A percentile compares a stretch with the other conserved stretches of the same genome.
These are phyloP conservation scores for Chlorops oryzae DNA, from an alignment of 1,140 invertebrate genomes.

Conservation along the genomic window DNA sequence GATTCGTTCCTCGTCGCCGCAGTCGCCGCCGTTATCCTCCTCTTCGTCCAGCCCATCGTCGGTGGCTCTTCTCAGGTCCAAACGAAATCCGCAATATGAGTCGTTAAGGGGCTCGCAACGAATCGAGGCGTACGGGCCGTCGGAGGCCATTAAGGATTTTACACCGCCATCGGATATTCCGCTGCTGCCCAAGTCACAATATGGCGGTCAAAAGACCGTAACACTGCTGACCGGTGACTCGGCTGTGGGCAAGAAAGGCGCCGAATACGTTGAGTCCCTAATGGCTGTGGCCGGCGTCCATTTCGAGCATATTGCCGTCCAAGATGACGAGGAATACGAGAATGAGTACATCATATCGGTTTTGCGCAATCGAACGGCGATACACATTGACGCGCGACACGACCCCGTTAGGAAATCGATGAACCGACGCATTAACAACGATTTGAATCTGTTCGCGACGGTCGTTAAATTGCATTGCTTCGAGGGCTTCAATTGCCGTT, in stretches of 20 bases:
- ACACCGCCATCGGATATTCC: slow-evolving; percentile 1
- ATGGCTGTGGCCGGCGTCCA: slow-evolving; percentile 27
- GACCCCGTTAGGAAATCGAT: slow-evolving; percentile 23
- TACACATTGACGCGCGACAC: slow-evolving; percentile 28
- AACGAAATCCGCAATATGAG: too few relatives aligned
- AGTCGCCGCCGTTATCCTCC: too few relatives aligned
- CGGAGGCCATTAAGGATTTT: slow-evolving; percentile 20
- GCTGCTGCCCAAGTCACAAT: slow-evolving; percentile 23
- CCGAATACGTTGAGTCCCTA: slow-evolving; percentile 25
- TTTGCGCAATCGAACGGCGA: slow-evolving; percentile 27
- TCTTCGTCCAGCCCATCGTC: too few relatives aligned
- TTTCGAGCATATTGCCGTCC: slow-evolving; percentile 20
- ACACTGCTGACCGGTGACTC: slow-evolving; percentile 27
- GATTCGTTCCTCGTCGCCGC: too few relatives aligned
- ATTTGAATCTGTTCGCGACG: slow-evolving; percentile 30
- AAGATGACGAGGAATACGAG: slow-evolving; percentile 7
- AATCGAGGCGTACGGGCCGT: too few relatives aligned
- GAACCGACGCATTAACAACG: slow-evolving; percentile 25
- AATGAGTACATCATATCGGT: slow-evolving; percentile 31
- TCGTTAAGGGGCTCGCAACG: too few relatives aligned
- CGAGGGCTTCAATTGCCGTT: slow-evolving; percentile 29
- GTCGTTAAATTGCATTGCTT: slow-evolving; percentile 25
- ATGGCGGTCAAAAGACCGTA: slow-evolving; percentile 28
- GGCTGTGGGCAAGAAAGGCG: slow-evolving; percentile 29
- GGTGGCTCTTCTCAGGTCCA: too few relatives aligned